Evolutionary conservation across 2,113 vertebrate species (phyloP).

Genomic region (Cryptotis parvus): DNA sequence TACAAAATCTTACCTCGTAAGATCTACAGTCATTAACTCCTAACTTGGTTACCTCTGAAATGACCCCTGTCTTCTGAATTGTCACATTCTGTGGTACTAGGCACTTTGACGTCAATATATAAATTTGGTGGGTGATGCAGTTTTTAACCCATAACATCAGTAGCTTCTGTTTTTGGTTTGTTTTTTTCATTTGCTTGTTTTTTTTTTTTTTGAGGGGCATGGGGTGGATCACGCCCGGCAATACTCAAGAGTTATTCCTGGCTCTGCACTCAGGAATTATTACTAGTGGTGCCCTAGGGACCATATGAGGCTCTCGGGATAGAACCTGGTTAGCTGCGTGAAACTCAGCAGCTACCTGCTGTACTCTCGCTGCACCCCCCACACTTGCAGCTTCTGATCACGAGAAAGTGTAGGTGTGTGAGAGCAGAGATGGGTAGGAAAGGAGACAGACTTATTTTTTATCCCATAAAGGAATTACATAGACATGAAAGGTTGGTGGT

Average conservation of each 20-base stretch:
- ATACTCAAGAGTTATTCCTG: too few relatives aligned
- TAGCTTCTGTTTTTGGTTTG: not conserved
- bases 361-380: too few relatives aligned
- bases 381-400: not conserved
- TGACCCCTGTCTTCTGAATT: not conserved
- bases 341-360: too few relatives aligned
- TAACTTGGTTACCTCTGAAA: conserved; percentile 3
- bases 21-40: not conserved
- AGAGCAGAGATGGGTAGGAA: not conserved
- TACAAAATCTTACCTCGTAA: not conserved
- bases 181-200: too few relatives aligned
- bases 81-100: not conserved
- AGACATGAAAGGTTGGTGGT: too few relatives aligned
- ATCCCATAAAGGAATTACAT: conserved; percentile 6
- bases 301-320: too few relatives aligned
- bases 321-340: too few relatives aligned
- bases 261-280: too few relatives aligned
- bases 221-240: too few relatives aligned
- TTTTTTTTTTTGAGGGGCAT: too few relatives aligned
- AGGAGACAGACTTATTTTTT: not conserved
- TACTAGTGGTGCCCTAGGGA: too few relatives aligned
- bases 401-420: not conserved
- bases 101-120: not conserved
- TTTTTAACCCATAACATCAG: conserved; percentile 1
- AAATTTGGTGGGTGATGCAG: not conserved